Evolutionary conservation across 2,113 vertebrate genomes (phyloP), one percentile per base, ranked within the genome.

Genomic region (Phyllostomus hastatus): DNA sequence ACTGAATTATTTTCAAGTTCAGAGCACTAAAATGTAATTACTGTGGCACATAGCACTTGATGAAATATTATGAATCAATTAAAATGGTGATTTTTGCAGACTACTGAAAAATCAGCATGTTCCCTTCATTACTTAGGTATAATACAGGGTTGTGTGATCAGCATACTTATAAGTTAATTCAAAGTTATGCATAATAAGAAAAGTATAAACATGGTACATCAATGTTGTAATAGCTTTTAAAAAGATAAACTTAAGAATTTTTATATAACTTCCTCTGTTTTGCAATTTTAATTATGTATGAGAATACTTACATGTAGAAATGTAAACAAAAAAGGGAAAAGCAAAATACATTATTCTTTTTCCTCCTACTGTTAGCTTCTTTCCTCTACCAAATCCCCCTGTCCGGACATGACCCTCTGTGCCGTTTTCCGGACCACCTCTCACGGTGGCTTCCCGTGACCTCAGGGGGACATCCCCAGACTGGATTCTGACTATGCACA

Each of bases 1-100:
- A 57, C 22, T 90, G 85, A 96, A 93, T 97, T 97, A 89, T 87
- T 96, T 95, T 97, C 88, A 86, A 94, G 82, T 97, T 79, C 93
- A 95, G 19, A 93, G 64, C 93, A 94, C 89, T 97, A 93, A 97
- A 97, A 95, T 89, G 95, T 95, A 94, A 97, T 98, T 94, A 96
- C 61, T 33, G 73, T 66, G 73, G 93, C 91, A 98, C 91, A 80
- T 61, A 89, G 89, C 24, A 96, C 89, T 97, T 96, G 95, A 96
- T 88, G 86, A 92, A 97, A 94, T 96, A 97, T 96, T 96, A 94
- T 94, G 76, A 96, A 97, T 85, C 96, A 97, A 97, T 97, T 98
- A 97, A 97, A 95, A 91, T 91, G 91, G 92, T 97, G 96, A 97
- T 94, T 97, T 96, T 95, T 95, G 86, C 73, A 97, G 88, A 94